Base-by-base conservation (phyloP, 2,888 invertebrate genomes). In the Limnephilus lunatus region DNA sequence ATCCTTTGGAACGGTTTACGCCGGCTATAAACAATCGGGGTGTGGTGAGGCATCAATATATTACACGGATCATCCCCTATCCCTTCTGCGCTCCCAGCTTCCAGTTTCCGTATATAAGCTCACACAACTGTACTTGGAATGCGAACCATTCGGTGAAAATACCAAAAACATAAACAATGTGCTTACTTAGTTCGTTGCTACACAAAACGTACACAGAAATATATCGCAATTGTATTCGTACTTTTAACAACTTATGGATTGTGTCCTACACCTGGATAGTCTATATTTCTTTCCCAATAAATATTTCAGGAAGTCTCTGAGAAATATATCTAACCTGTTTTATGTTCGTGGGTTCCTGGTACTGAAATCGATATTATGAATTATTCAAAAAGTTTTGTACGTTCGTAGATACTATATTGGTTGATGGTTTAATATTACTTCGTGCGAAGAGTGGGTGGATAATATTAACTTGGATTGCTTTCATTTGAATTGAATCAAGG, bases 41-140 rank as follows among this genome's bases (percentile, higher is more conserved):
- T 89, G 89, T 89, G 89, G 89, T 35, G 89, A 81, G 81, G 81
- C 89, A 81, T 89, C 89, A 89, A 89, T 89, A 89, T 89, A 89
- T 89, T 89, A 81, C 89, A 81, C 68, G 86, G 25, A 88, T 89
- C 89, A 89, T 89, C 53, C 87, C 87, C 53, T 53, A 53, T 85
- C 35, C 85, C 85, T 82, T 85, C 68, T 30, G 53, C 53, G 87
- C 68, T 87, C 32, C 53, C 25, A 9, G 87, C 19, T 32, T 31
- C 82, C 25, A 7, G 25, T n/a, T 19, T 25, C 68, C 5, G 25
- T 25, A 25, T 2, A n/a, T 9, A 68, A 68, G 68, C 68, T 68
- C 25, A n/a, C 68, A 11, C n/a, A 68, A 68, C 68, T 68, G 68
- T 68, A 68, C 68, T 68, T 25, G 68, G 68, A 68, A 68, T 68